Percentiles rank a stretch among this genome's conserved stretches.
Conservation (phyloP, 64 coral and sea anemone species). For the Trachythela sp. region DNA sequence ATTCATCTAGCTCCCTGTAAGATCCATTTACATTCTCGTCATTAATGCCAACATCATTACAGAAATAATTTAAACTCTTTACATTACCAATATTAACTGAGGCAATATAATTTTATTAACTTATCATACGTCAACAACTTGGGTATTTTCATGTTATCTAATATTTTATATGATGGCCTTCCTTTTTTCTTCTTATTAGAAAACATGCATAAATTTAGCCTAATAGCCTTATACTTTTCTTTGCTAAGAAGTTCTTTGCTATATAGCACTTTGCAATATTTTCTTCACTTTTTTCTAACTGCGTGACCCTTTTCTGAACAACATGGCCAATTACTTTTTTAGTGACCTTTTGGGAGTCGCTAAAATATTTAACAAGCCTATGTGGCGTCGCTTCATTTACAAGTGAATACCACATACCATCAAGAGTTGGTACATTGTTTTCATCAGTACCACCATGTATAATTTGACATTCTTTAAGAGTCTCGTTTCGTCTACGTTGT, state of each 20-base stretch:
- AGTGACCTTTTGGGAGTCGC: slow-evolving; percentile 19
- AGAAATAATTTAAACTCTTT: slow-evolving; percentile 47
- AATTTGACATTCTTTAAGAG: background rate
- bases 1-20: slow-evolving; percentile 22
- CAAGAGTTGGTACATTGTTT: background rate
- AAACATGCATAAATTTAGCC: slow-evolving; percentile 31
- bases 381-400: slow-evolving; percentile 40
- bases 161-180: slow-evolving; percentile 26
- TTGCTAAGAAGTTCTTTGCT: slow-evolving; percentile 43
- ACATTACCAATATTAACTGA: slow-evolving; percentile 40
- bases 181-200: slow-evolving; percentile 37
- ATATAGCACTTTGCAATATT: slow-evolving; percentile 33
- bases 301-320: slow-evolving; percentile 8
- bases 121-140: slow-evolving; percentile 56
- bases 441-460: slow-evolving; percentile 2
- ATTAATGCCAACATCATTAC: slow-evolving; percentile 49
- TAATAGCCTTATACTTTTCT: slow-evolving; percentile 48
- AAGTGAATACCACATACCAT: slow-evolving; percentile 33
- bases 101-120: slow-evolving; percentile 47
- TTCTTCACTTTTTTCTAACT: slow-evolving; percentile 31
- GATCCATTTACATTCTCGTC: slow-evolving; percentile 50
- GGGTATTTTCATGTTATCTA: slow-evolving; percentile 18
- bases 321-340: slow-evolving; percentile 37
- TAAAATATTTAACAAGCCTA: slow-evolving; percentile 20
- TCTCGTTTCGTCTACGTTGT: background rate